Evolutionary conservation across 2,888 invertebrate species (phyloP).

Genomic region (Seladonia tumulorum): DNA sequence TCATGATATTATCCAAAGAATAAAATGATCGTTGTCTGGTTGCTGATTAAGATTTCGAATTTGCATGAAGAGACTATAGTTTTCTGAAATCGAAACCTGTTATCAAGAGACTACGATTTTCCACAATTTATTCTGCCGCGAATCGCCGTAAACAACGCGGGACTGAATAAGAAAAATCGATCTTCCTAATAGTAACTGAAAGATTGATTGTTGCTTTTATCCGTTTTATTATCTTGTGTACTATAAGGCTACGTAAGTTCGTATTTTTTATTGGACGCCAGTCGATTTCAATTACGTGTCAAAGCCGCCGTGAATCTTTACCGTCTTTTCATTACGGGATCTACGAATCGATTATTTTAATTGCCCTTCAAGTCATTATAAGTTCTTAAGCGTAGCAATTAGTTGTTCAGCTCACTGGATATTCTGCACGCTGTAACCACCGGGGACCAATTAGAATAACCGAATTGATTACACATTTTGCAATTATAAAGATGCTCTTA

Average conservation of each 20-base stretch:
- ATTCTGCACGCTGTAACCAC: neutral
- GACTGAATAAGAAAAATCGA: neutral
- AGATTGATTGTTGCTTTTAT: neutral
- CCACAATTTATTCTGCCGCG: neutral
- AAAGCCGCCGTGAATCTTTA: neutral
- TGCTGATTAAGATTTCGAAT: neutral
- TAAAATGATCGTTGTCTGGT: neutral
- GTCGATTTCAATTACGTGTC: neutral
- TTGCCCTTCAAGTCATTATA: neutral
- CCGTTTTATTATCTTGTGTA: neutral
- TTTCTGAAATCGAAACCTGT: neutral
- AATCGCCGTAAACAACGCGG: neutral
- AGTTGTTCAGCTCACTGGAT: neutral
- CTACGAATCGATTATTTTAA: constrained; percentile 1
- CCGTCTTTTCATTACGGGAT: neutral
- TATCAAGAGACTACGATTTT: neutral
- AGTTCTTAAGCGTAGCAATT: neutral
- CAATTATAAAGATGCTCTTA: neutral
- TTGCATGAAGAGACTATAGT: neutral
- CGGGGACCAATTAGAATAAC: neutral
- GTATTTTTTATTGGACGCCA: neutral
- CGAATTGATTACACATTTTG: neutral
- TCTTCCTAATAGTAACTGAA: neutral
- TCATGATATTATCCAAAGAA: neutral
- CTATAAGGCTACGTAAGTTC: neutral